These are phyloP conservation scores for Phataginus tricuspis DNA, from an alignment of 2,797 vertebrate species.

Conservation along the genomic window DNA sequence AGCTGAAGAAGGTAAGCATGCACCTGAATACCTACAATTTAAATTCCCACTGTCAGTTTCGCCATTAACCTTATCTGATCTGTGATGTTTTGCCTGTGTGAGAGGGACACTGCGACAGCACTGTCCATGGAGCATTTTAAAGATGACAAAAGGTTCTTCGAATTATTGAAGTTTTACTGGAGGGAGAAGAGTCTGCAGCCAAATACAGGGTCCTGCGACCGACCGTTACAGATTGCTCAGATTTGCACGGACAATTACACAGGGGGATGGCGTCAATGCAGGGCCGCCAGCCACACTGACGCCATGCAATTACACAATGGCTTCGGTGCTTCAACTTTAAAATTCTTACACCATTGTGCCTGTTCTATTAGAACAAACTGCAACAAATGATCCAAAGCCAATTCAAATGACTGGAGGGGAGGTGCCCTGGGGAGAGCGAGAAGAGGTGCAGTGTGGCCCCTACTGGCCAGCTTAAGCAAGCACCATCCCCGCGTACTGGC, in stretches of 20 bases:
- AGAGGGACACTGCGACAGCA: background rate
- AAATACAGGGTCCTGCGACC: background rate
- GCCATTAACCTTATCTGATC: constrained; percentile 30
- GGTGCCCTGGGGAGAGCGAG: background rate
- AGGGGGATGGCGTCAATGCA: background rate
- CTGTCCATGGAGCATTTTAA: background rate
- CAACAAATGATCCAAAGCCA: constrained; percentile 73
- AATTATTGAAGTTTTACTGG: constrained; percentile 46
- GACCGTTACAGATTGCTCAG: constrained; percentile 41
- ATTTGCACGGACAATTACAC: constrained; percentile 75
- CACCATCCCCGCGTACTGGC: background rate
- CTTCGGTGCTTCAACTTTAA: constrained; percentile 78
- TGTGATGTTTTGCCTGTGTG: constrained; percentile 2
- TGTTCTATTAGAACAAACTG: constrained; percentile 76
- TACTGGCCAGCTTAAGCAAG: constrained; percentile 54
- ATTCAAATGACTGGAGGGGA: constrained; percentile 72
- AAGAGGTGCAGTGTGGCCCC: constrained; percentile 69
- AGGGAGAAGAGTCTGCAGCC: constrained; percentile 45
- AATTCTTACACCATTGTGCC: constrained; percentile 75
- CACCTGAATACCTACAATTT: background rate
- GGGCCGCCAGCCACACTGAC: constrained; percentile 49
- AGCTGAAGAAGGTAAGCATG: constrained; percentile 5
- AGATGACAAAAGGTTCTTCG: constrained; percentile 48
- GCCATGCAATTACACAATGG: constrained; percentile 62
- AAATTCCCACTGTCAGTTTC: constrained; percentile 12